Evolutionary conservation across 2,797 vertebrate genomes (phyloP), one percentile per base, ranked within the genome.

Genomic region (Bradypodion pumilum): DNA sequence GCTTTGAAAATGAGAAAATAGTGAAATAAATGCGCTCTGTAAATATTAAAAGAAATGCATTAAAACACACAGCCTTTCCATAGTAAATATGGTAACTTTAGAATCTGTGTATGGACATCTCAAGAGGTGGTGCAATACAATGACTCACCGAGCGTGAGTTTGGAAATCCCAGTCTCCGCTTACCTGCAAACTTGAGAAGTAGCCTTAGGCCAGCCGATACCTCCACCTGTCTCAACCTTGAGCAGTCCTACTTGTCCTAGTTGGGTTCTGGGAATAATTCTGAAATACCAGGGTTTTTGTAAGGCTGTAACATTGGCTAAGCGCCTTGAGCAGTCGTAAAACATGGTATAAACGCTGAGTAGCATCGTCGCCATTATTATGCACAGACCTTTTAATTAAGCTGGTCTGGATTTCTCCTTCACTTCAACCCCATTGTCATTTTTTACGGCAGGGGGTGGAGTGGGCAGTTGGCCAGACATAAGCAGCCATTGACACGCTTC

Each of bases 121-220:
- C 35, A 46, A 69, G 23, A 52, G n/a, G 21, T 9, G 37, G 32
- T 75, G 42, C 49, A 69, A 7, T 5, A 65, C 25, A 46, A 68
- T 85, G 73, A 81, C 49, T 85, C 32, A 75, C 9, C 65, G 49
- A 35, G 32, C 60, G 44, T 65, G 32, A 52, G 10, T 46, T 56
- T 52, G 78, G 72, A 75, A 85, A 74, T 25, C 74, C 83, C 83
- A 25, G 23, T 83, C 73, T 68, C 81, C 52, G 46, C 49, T 56
- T 49, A 74, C 59, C 37, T 23, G 29, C 37, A 52, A 60, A 60
- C 44, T 29, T 73, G n/a, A 37, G 2, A 66, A 29, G 23, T 52
- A 29, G 68, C 78, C 62, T 74, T 35, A 27, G 66, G 59, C 21
- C 62, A 78, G 25, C 49, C 56, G 49, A 7, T 29, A 74, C 29